A percentile compares a stretch with the other conserved stretches of the same genome.
These are phyloP conservation scores for Drosophila macrospina DNA, from an alignment of 2,888 invertebrate species.

Conservation along the genomic window DNA sequence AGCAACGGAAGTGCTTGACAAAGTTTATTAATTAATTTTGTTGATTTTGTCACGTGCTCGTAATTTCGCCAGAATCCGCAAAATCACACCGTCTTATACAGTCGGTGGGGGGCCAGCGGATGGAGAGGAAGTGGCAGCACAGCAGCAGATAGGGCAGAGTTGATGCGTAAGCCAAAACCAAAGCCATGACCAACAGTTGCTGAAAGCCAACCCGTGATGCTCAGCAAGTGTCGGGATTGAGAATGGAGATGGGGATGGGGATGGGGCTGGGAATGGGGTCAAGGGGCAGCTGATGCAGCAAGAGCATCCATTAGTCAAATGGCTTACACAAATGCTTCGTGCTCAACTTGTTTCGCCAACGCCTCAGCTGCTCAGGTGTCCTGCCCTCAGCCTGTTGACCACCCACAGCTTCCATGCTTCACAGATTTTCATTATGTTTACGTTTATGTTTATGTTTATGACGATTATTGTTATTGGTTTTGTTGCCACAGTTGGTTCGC, in stretches of 20 bases:
- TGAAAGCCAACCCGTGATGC: constrained; percentile 60
- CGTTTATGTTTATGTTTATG: constrained; percentile 53
- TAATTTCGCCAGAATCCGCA: constrained; percentile 72
- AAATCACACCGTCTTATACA: constrained; percentile 60
- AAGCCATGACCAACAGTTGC: constrained; percentile 64
- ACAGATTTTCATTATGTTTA: constrained; percentile 40
- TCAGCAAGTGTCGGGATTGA: constrained; percentile 2
- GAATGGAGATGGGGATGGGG: not conserved
- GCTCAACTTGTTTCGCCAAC: constrained; percentile 36
- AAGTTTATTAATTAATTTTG: constrained; percentile 81
- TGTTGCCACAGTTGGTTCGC: constrained; percentile 37
- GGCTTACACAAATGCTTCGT: constrained; percentile 59
- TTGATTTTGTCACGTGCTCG: constrained; percentile 80
- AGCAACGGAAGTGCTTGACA: constrained; percentile 73
- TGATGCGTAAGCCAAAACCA: constrained; percentile 54
- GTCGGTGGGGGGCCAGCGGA: not conserved
- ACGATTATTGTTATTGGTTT: constrained; percentile 74
- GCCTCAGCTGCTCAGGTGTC: constrained; percentile 49
- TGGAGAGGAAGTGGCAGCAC: not conserved
- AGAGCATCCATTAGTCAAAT: constrained; percentile 75
- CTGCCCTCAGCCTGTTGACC: constrained; percentile 32
- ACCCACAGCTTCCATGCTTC: constrained; percentile 8
- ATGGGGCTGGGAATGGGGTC: not conserved
- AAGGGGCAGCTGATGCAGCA: constrained; percentile 26
- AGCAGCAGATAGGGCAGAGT: constrained; percentile 8